phyloP scores from a whole-genome alignment of 2,113 vertebrate species.

The Fregata magnificens region DNA sequence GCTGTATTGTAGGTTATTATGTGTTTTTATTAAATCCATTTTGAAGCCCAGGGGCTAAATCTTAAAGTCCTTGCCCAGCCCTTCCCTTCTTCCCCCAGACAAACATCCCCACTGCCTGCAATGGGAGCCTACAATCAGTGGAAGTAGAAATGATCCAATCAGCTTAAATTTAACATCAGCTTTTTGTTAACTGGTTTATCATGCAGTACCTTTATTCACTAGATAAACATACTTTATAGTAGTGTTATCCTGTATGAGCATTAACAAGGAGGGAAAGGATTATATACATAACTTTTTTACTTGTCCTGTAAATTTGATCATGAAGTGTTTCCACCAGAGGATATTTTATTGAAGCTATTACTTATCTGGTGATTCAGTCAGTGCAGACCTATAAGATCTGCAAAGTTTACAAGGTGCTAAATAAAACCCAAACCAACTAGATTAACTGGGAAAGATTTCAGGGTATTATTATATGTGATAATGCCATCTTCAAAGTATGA shows the following conservation, averaged over 20 bases:
- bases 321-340: constrained; percentile 15
- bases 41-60: constrained; percentile 57
- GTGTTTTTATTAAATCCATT: constrained; percentile 74
- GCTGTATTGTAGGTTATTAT: constrained; percentile 58
- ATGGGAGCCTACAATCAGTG: background rate
- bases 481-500: background rate
- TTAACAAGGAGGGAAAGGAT: constrained; percentile 31
- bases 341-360: constrained; percentile 47
- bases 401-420: constrained; percentile 53
- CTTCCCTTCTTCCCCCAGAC: background rate
- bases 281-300: constrained; percentile 11
- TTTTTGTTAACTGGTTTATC: background rate
- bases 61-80: background rate
- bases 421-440: background rate
- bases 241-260: background rate
- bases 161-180: constrained; percentile 12
- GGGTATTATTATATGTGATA: background rate
- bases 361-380: background rate
- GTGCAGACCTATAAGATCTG: background rate
- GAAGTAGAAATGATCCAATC: background rate
- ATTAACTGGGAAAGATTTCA: background rate
- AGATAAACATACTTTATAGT: background rate
- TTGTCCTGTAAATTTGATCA: constrained; percentile 43
- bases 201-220: background rate
- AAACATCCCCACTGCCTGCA: background rate